Conservation (phyloP, 2,113 vertebrate genomes). For the Apodemus speciosus region DNA sequence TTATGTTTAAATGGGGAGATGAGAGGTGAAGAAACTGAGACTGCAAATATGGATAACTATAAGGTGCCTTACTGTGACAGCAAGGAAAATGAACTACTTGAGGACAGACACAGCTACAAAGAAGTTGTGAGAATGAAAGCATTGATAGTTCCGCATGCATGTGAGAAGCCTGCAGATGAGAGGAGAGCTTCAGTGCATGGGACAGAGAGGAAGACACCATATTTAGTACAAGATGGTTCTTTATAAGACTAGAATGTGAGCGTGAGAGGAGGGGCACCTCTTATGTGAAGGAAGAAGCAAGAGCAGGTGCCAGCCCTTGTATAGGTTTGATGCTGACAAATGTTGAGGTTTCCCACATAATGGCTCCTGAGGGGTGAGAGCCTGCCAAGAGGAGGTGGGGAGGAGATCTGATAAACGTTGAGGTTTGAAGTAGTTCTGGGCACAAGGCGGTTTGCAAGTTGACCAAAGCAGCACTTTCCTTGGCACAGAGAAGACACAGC, state of each 20-base stretch:
- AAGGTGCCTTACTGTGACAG: background rate
- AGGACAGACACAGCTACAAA: background rate
- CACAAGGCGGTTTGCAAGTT: background rate
- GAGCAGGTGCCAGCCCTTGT: background rate
- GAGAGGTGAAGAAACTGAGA: slow-evolving; percentile 10
- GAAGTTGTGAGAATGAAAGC: background rate
- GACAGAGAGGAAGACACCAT: background rate
- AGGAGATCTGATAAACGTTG: background rate
- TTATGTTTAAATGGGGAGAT: background rate
- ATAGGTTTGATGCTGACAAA: background rate
- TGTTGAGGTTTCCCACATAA: background rate
- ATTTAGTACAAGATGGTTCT: background rate
- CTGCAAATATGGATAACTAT: background rate
- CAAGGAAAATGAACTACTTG: slow-evolving; percentile 7
- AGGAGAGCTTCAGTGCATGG: background rate
- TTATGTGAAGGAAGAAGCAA: background rate
- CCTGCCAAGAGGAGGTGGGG: background rate
- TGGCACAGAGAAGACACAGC: background rate
- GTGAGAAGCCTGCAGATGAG: background rate
- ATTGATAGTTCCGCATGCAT: background rate
- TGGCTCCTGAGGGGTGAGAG: background rate
- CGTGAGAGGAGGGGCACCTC: background rate
- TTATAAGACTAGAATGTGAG: background rate
- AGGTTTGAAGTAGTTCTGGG: slow-evolving; percentile 18
- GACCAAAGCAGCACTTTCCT: background rate